Evolutionary conservation across 2,888 invertebrate genomes (phyloP).

Genomic region (Choristoneura rosaceana): DNA sequence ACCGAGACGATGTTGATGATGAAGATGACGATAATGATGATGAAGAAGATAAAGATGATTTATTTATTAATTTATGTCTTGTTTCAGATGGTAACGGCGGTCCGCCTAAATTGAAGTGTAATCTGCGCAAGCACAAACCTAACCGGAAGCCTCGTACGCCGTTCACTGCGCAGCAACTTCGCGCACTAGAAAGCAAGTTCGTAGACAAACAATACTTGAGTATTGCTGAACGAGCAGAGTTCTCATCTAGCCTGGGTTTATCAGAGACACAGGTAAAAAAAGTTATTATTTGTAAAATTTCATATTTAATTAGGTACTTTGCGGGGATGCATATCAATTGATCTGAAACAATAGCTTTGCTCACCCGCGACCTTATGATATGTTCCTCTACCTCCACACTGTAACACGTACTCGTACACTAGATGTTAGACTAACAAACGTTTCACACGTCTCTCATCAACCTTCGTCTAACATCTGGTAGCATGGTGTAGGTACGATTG

Average conservation of each 20-base stretch:
- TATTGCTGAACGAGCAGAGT: conserved; percentile 98
- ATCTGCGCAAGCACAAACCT: conserved; percentile 98
- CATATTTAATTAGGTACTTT: too few relatives aligned
- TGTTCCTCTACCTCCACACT: too few relatives aligned
- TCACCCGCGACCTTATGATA: too few relatives aligned
- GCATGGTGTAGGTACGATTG: too few relatives aligned
- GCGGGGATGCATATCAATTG: too few relatives aligned
- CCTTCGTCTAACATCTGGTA: too few relatives aligned
- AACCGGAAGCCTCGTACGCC: conserved; percentile 99
- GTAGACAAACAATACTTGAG: conserved; percentile 98
- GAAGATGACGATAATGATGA: too few relatives aligned
- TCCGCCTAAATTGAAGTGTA: conserved; percentile 94
- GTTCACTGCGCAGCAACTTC: conserved; percentile 98
- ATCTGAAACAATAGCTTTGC: too few relatives aligned
- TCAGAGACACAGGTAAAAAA: conserved; percentile 77
- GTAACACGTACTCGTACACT: too few relatives aligned
- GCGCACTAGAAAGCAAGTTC: conserved; percentile 98
- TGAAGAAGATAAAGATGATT: too few relatives aligned
- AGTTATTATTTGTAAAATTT: background rate
- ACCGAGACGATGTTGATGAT: background rate
- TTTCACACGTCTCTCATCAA: too few relatives aligned
- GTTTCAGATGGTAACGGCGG: conserved; percentile 89
- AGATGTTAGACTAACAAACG: too few relatives aligned
- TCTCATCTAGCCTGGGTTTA: conserved; percentile 96
- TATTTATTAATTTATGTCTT: conserved; percentile 30